phyloP scores from a whole-genome alignment of 2,113 vertebrate genomes.

The Eira barbara region DNA sequence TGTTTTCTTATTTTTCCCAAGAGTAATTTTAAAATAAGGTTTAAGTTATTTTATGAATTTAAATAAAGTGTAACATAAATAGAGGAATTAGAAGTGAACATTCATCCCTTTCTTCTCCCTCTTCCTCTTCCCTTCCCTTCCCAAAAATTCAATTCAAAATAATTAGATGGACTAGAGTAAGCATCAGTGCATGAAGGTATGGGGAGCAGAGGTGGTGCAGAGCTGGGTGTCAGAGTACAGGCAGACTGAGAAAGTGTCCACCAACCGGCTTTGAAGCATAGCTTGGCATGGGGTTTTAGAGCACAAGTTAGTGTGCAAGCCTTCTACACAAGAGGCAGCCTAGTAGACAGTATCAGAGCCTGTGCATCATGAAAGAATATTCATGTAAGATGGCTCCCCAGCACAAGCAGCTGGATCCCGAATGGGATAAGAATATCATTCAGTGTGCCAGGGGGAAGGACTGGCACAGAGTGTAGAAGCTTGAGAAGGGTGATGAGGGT shows the following conservation, averaged over 20 bases:
- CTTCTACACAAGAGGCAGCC: neutral
- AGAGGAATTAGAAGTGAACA: neutral
- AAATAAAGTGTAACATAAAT: neutral
- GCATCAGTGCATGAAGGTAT: neutral
- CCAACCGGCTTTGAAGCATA: neutral
- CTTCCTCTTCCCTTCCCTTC: neutral
- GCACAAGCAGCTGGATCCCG: accelerated
- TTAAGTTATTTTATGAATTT: neutral
- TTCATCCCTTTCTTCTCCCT: neutral
- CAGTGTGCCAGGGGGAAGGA: accelerated
- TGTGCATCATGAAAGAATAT: neutral
- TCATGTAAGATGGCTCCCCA: neutral
- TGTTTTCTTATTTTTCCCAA: neutral
- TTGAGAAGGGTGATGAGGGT: accelerated
- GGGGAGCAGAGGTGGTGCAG: no score
- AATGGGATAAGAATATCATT: neutral
- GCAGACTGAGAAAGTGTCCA: neutral
- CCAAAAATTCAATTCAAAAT: neutral
- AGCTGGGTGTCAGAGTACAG: neutral
- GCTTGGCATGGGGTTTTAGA: accelerated
- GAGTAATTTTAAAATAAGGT: neutral
- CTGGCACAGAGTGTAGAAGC: neutral
- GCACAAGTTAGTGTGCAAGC: neutral
- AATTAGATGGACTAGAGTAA: neutral
- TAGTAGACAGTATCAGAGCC: neutral